Conservation (phyloP, 2,797 vertebrate genomes). For the Champsocephalus esox region DNA sequence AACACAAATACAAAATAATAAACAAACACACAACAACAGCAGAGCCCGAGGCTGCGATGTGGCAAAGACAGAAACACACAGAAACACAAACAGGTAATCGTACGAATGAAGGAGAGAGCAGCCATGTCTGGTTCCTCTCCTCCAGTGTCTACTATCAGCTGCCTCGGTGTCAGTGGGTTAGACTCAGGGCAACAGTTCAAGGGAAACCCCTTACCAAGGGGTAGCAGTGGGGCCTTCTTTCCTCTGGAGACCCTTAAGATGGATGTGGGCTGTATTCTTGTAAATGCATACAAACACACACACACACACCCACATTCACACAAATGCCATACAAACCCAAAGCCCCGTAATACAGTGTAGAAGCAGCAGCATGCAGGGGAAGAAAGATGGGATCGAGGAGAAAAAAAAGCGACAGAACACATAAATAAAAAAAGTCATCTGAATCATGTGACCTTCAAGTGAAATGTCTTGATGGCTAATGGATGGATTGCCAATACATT, state of each 20-base stretch:
- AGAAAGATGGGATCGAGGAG: conserved; percentile 17
- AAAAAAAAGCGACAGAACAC: conserved; percentile 22
- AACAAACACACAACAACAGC: conserved; percentile 37
- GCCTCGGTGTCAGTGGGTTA: conserved; percentile 38
- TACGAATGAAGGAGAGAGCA: conserved; percentile 10
- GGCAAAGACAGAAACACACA: conserved; percentile 13
- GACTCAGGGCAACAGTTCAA: not conserved
- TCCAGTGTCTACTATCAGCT: conserved; percentile 10
- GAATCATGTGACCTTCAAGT: conserved; percentile 18
- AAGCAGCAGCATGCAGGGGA: conserved; percentile 71
- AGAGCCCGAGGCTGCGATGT: not conserved
- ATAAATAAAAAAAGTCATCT: conserved; percentile 24
- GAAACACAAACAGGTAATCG: conserved; percentile 10
- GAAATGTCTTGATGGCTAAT: not conserved
- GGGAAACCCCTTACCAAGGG: conserved; percentile 67
- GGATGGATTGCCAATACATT: not conserved
- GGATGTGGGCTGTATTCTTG: conserved; percentile 74
- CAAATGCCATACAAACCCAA: conserved; percentile 64
- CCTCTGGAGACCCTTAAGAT: conserved; percentile 69
- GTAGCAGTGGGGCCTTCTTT: conserved; percentile 55
- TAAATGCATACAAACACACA: conserved; percentile 20
- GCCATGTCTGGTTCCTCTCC: conserved; percentile 16
- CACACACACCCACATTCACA: conserved; percentile 21
- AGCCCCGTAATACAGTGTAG: conserved; percentile 34
- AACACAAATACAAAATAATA: conserved; percentile 16